These are phyloP conservation scores for Oncorhynchus gorbuscha DNA, from an alignment of 2,113 vertebrate genomes.

Conservation along the genomic window DNA sequence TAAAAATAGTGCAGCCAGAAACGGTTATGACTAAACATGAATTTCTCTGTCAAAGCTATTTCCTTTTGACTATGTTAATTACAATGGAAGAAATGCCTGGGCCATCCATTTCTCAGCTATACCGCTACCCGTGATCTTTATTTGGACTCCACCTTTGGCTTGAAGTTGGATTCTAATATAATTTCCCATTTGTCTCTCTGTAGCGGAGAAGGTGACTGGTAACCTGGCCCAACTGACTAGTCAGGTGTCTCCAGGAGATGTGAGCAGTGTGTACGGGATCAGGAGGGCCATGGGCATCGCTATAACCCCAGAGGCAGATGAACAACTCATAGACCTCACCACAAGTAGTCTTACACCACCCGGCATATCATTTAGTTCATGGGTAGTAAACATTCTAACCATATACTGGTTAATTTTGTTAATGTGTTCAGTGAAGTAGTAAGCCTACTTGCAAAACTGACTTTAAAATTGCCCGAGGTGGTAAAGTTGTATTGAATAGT, in stretches of 20 bases:
- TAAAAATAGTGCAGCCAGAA: no score
- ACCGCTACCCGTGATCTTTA: slow-evolving; percentile 4
- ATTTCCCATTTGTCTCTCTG: background rate
- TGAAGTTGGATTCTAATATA: background rate
- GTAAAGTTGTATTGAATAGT: background rate
- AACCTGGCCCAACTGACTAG: slow-evolving; percentile 89
- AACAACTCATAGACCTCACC: slow-evolving; percentile 78
- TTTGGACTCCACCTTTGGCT: slow-evolving; percentile 15
- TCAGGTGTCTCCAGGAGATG: slow-evolving; percentile 89
- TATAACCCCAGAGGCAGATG: slow-evolving; percentile 27
- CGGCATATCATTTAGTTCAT: no score
- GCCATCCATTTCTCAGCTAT: slow-evolving; percentile 8
- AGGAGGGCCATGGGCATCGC: slow-evolving; percentile 95
- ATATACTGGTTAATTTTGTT: no score
- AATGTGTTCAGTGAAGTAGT: no score
- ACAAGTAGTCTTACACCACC: slow-evolving; percentile 71
- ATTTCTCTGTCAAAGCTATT: no score
- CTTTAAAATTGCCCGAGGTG: no score
- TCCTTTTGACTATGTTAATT: no score
- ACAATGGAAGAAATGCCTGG: no score
- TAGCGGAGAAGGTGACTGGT: slow-evolving; percentile 91
- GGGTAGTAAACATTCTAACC: no score
- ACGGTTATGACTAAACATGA: no score
- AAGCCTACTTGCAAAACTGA: no score
- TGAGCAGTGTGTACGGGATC: slow-evolving; percentile 84